Percentiles rank a stretch among this genome's conserved stretches.
These are phyloP conservation scores for Agrochola macilenta DNA, from an alignment of 2,888 invertebrate species.

Conservation along the genomic window DNA sequence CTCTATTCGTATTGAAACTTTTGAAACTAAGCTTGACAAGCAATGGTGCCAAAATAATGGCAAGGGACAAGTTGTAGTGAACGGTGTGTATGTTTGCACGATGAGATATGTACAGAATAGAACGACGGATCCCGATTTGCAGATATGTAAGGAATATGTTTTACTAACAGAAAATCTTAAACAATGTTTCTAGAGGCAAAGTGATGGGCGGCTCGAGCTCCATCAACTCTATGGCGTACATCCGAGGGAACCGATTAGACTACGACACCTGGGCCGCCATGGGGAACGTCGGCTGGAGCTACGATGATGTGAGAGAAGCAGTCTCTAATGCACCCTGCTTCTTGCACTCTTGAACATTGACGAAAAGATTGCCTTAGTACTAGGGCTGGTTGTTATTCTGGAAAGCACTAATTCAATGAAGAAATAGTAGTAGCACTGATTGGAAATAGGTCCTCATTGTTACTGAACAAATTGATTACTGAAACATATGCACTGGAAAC, in stretches of 20 bases:
- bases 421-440: background rate
- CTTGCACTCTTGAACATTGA: slow-evolving; percentile 7
- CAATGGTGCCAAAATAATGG: too few relatives aligned
- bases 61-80: too few relatives aligned
- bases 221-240: slow-evolving; percentile 92
- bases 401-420: background rate
- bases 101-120: too few relatives aligned
- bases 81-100: too few relatives aligned
- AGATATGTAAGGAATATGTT: too few relatives aligned
- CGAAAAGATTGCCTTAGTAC: background rate
- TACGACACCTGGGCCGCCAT: slow-evolving; percentile 92
- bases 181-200: slow-evolving; percentile 85
- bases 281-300: slow-evolving; percentile 92
- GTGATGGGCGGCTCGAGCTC: slow-evolving; percentile 92
- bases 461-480: background rate
- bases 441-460: background rate
- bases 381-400: background rate
- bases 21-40: too few relatives aligned
- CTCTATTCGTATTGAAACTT: too few relatives aligned
- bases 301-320: slow-evolving; percentile 83
- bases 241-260: slow-evolving; percentile 90
- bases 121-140: too few relatives aligned
- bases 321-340: slow-evolving; percentile 13
- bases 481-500: background rate
- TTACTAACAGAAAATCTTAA: background rate